Evolutionary conservation across 2,113 vertebrate species (phyloP).

Genomic region (Phalacrocorax brasilianus): DNA sequence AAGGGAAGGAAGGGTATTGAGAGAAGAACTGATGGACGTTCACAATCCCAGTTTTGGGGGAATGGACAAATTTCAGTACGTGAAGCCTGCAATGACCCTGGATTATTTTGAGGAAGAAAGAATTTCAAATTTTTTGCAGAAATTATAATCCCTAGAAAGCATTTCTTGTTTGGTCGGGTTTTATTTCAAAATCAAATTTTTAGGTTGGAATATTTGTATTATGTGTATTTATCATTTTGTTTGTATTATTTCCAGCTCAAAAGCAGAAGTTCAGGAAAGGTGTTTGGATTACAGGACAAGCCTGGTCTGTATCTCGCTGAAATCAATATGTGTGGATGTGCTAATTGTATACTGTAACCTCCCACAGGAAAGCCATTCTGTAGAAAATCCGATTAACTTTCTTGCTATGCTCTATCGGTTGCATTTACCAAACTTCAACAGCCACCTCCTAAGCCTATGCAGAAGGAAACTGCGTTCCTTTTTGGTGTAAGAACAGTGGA

Average conservation of each 20-base stretch:
- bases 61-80: neutral
- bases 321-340: fast-evolving
- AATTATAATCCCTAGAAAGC: neutral
- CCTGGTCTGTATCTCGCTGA: neutral
- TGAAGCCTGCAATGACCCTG: neutral
- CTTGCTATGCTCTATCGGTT: neutral
- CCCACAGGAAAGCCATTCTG: neutral
- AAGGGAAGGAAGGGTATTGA: neutral
- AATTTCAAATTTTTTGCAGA: neutral
- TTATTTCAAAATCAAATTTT: neutral
- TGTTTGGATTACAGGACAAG: neutral
- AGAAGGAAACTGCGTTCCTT: neutral
- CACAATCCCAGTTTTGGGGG: neutral
- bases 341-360: neutral
- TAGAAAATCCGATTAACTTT: neutral
- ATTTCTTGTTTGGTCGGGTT: neutral
- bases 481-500: neutral
- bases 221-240: neutral
- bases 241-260: neutral
- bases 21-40: neutral
- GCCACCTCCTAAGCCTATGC: no score
- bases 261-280: neutral
- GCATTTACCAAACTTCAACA: neutral
- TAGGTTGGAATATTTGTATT: neutral
- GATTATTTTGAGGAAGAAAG: neutral